Evolutionary conservation across 2,113 vertebrate genomes (phyloP).

Genomic region (Hyperopisus bebe): DNA sequence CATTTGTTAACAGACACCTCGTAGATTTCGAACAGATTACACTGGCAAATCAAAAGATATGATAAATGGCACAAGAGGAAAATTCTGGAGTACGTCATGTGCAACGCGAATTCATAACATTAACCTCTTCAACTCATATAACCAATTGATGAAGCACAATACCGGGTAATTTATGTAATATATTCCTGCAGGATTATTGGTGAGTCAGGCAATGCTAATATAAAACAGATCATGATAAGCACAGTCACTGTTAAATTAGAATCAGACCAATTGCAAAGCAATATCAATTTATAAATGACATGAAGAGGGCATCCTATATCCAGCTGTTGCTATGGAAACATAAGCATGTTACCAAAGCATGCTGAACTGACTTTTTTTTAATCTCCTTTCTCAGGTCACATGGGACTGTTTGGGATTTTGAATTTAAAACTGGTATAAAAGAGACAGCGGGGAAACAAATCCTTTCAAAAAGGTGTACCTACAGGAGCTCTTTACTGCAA

Average conservation of each 20-base stretch:
- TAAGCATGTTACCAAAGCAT: constrained; percentile 3
- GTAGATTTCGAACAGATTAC: constrained; percentile 22
- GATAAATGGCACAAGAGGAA: constrained; percentile 19
- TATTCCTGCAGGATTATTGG: not conserved
- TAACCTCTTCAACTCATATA: not conserved
- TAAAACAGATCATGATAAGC: not conserved
- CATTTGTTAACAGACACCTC: constrained; percentile 30
- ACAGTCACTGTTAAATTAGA: not conserved
- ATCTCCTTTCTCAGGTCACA: not conserved
- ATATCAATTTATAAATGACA: not conserved
- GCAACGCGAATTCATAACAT: not conserved
- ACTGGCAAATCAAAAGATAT: constrained; percentile 31
- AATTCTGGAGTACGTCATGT: not conserved
- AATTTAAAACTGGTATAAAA: not conserved
- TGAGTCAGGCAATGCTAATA: not conserved
- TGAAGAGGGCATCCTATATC: not conserved
- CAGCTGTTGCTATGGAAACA: constrained; percentile 6
- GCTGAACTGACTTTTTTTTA: not conserved
- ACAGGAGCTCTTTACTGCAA: not conserved
- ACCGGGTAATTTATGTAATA: not conserved
- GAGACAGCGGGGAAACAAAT: not conserved
- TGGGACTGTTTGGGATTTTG: not conserved
- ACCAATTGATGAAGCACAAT: not conserved
- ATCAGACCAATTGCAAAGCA: not conserved
- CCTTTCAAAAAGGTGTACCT: not conserved